These are phyloP conservation scores for Periophthalmus modestus DNA, from an alignment of 2,113 vertebrate species.

Conservation along the genomic window DNA sequence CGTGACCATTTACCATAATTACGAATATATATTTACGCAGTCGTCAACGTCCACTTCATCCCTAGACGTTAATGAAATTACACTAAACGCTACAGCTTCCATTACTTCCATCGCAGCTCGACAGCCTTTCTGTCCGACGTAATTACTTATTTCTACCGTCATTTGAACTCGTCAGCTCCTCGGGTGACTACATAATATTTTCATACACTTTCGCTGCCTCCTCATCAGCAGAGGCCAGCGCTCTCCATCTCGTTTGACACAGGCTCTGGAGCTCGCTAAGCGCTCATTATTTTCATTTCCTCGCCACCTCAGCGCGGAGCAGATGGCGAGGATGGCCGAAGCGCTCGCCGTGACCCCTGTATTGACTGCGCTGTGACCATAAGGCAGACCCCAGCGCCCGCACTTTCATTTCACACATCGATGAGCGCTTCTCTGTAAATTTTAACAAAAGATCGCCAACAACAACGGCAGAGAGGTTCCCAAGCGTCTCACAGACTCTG, in stretches of 20 bases:
- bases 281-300: conserved; percentile 15
- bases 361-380: conserved; percentile 3
- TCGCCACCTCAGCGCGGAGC: conserved; percentile 7
- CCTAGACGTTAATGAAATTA: background rate
- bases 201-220: conserved; percentile 19
- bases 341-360: conserved; percentile 16
- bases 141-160: conserved; percentile 19
- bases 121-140: conserved; percentile 11
- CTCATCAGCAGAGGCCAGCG: conserved; percentile 5
- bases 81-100: background rate
- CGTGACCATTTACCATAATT: background rate
- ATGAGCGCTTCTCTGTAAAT: conserved; percentile 30
- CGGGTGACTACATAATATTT: conserved; percentile 14
- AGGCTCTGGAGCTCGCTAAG: background rate
- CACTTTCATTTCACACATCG: conserved; percentile 44
- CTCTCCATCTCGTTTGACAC: background rate
- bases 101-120: background rate
- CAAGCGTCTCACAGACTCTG: background rate
- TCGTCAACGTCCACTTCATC: background rate
- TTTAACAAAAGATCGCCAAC: conserved; percentile 33
- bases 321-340: conserved; percentile 4
- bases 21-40: background rate
- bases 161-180: conserved; percentile 16
- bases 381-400: conserved; percentile 15
- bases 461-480: background rate